Base-by-base conservation (phyloP, 2,888 invertebrate genomes). In the Watsonalla binaria region DNA sequence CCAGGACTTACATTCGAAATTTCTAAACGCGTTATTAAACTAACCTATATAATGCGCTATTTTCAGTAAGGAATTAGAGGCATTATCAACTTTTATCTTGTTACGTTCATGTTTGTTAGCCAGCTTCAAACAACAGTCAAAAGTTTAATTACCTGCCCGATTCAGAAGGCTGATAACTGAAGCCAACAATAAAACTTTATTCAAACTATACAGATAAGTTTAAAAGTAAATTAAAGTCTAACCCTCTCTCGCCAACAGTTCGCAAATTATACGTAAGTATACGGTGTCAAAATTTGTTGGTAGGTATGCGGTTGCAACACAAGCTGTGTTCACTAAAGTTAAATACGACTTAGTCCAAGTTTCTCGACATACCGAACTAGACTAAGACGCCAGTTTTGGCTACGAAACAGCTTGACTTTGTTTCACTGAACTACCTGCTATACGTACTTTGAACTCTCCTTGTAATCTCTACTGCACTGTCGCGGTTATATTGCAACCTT, bases 271-370 rank as follows among this genome's bases (percentile, higher is more conserved):
- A 76, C 74, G 62, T 68, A 74, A 74, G 70, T 77, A 71, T 63
- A 78, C 74, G 74, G 82, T 84, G 84, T 85, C 84, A 86, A 86
- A 88, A 86, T 88, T 84, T 82, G 84, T 85, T 82, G 79, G 85
- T 82, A 78, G 79, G 85, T 82, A 78, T 82, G 86, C 77, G 86
- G 86, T 81, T 73, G 75, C 76, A 79, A 80, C 80, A 80, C 85
- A 87, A 84, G 86, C 86, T 84, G 80, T 77, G 84, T 78, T 83
- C 81, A 68, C 76, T 69, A 61, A 85, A 86, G 82, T 87, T 86
- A 87, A 87, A 87, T 86, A 86, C 84, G 84, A 87, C 84, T 87
- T 86, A 84, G 82, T 69, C 75, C 68, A 85, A 87, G 78, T 86
- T 86, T 66, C 65, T 77, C 74, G 78, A 82, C 86, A 83, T 75